Evolutionary conservation across 2,888 invertebrate species (phyloP), one percentile per base, ranked within the genome.

Genomic region (Zonitis immaculata): DNA sequence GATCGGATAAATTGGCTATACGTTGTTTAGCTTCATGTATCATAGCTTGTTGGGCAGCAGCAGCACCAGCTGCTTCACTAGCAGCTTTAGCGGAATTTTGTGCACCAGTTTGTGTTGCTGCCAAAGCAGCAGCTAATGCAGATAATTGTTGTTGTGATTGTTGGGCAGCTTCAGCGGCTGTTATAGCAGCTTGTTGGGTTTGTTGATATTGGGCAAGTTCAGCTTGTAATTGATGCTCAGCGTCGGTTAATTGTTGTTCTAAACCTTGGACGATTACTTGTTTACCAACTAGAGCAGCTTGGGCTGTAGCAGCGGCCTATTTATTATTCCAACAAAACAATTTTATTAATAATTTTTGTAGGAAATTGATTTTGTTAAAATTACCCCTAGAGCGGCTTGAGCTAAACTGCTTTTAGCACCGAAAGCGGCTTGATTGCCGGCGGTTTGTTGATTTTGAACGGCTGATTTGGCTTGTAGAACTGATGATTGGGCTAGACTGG

Each of bases 341-440:
- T 42, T n/a, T n/a, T n/a, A n/a, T n/a, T n/a, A n/a, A n/a, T n/a
- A n/a, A n/a, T n/a, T n/a, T n/a, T n/a, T n/a, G n/a, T n/a, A n/a
- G n/a, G 12, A 28, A 28, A 28, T 28, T 28, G n/a, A 28, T 32
- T 6, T 8, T 6, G 3, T 32, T 14, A 9, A 59, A n/a, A n/a
- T 66, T 60, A 69, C 70, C 20, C 66, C 68, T 0, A 83, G 81
- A 0, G 88, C 88, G 0, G 85, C 82, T 67, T 87, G 87, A 0
- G 88, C 88, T 20, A 88, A 66, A 0, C 84, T 85, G 64, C 84
- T 88, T 74, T 87, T 86, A 0, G 87, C 87, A 3, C 85, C 82
- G 66, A 85, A 88, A 0, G 88, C 87, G 0, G 88, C 88, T 69
- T 88, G 88, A 52, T 84, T 84, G 0, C 83, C 88, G 0, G 88